Evolutionary conservation across 2,888 invertebrate species (phyloP), one percentile per base, ranked within the genome.

Genomic region (Trachelus tabidus): DNA sequence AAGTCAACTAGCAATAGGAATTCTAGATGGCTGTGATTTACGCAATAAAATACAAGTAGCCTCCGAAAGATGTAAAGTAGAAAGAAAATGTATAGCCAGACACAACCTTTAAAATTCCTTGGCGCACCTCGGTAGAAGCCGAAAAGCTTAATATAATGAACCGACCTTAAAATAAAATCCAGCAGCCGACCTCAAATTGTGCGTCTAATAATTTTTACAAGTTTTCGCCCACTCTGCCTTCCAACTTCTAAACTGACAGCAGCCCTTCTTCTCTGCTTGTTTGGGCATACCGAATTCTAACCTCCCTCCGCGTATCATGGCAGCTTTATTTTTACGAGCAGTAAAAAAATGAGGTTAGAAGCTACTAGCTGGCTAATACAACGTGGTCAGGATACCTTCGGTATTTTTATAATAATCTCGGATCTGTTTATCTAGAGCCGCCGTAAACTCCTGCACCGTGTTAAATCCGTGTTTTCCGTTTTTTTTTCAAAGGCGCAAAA

Each of bases 291-390:
- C 56, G 23, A 23, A 56, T 23, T 56, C 56, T 56, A 56, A 56
- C 56, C 56, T 56, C 56, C 23, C 56, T 56, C 23, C 23, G 56
- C 23, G 56, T 56, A 23, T 71, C 71, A n/a, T 34, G 30, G 37
- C 34, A 74, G 74, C 74, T 74, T 35, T 34, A 74, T 74, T 74
- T 74, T 74, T 34, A 74, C 74, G 35, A 34, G 74, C 74, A 33
- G 74, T 37, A 37, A 74, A 74, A 74, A 35, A 74, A 74, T 74
- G 37, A 74, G 74, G 15, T 71, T 34, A 34, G 71, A 9, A 6
- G 34, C 56, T 56, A 56, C 23, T 23, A 23, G 56, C 56, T 56
- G 9, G 56, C 56, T 56, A 23, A 23, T 56, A 56, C 56, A 56
- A 56, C 56, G 9, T 71, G 71, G 71, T 34, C 30, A 71, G 23